These are phyloP conservation scores for Lamellibrachia luymesi DNA, from an alignment of 1,140 invertebrate species.

Conservation along the genomic window DNA sequence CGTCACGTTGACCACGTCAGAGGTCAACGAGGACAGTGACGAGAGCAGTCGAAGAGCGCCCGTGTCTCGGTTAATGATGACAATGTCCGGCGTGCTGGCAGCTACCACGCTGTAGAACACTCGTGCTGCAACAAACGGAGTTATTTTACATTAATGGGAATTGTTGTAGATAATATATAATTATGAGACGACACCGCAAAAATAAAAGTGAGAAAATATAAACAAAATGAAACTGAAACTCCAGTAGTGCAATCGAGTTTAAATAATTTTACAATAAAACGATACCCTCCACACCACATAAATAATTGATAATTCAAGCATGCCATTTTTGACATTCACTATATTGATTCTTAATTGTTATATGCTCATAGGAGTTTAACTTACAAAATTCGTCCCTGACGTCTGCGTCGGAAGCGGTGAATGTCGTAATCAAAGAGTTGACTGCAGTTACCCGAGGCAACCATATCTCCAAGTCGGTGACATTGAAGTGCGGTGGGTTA, in stretches of 20 bases:
- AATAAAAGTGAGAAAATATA: neutral
- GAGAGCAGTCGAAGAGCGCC: neutral
- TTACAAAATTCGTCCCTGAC: slow-evolving; percentile 14
- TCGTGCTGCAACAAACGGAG: neutral
- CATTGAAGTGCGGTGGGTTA: neutral
- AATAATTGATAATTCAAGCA: neutral
- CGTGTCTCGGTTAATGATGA: neutral
- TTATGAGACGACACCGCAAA: neutral
- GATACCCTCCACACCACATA: neutral
- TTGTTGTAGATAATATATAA: neutral
- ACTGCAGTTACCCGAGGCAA: neutral
- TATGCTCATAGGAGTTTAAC: neutral
- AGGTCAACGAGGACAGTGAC: neutral
- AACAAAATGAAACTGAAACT: neutral
- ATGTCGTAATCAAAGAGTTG: slow-evolving; percentile 8
- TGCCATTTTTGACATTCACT: neutral
- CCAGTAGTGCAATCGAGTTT: neutral
- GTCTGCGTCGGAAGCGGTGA: slow-evolving; percentile 14
- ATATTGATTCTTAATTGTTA: neutral
- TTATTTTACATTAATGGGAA: neutral
- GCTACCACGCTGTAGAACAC: neutral
- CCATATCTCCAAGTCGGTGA: neutral
- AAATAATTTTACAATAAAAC: neutral
- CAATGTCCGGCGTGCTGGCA: neutral
- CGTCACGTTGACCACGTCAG: slow-evolving; percentile 9